Base-by-base conservation (phyloP, 2,888 invertebrate species). In the Lamproptera curius region DNA sequence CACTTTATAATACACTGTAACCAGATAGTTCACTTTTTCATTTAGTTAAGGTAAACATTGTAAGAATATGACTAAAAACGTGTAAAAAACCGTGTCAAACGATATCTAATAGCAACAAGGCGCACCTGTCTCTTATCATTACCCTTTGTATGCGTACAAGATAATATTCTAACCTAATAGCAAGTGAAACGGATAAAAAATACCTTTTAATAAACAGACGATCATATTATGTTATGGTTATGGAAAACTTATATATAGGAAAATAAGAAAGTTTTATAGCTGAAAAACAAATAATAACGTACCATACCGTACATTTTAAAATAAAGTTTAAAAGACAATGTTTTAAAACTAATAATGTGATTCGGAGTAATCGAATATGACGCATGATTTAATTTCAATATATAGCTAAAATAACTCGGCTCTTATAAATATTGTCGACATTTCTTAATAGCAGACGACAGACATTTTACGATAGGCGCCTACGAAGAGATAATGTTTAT, bases 41-140 rank as follows among this genome's bases (percentile, higher is more conserved):
- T 46, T 42, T 40, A 46, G 40, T 15, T 40, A 34, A 42, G 36
- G 41, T 35, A 41, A 46, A 36, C 15, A 20, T 20, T 16, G 16
- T 5, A 28, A 36, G 15, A 5, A 2, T n/a, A 8, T 23, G n/a
- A n/a, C 14, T 11, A 36, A 16, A 33, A 33, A 16, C 35, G 40
- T 41, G 41, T 35, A 46, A 16, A 42, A 46, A 41, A 39, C 41
- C 36, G 28, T 36, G 36, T 41, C 41, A 35, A 46, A 46, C 41
- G 35, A 42, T 46, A 42, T 36, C 41, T 28, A 16, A 26, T 3
- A 16, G 41, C 9, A 16, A 42, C 36, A 28, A 36, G 46, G 36
- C 46, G 28, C 46, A 35, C 46, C 46, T 35, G 28, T 16, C 15
- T 28, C 46, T 46, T 46, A 46, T 46, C 46, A 37, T 28, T 31